Conservation (phyloP, 2,888 invertebrate species). For the Subacronicta megacephala region DNA sequence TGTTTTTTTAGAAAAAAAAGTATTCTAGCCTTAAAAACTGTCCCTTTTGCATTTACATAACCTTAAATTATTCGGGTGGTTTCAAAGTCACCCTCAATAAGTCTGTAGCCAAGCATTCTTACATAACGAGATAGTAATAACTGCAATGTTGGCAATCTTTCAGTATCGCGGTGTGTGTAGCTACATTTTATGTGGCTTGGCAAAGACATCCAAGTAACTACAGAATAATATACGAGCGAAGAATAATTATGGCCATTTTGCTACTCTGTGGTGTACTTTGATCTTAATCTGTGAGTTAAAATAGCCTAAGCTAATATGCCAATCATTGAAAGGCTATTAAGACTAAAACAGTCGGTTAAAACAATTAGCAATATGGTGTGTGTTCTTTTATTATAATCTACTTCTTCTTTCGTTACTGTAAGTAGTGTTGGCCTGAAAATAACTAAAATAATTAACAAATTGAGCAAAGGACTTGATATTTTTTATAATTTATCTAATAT, state of each 20-base stretch:
- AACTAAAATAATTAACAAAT: constrained; percentile 47
- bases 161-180: constrained; percentile 11
- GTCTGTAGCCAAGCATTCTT: constrained; percentile 5
- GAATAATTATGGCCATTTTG: constrained; percentile 34
- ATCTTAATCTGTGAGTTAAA: neutral
- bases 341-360: too few relatives aligned
- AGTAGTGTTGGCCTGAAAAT: constrained; percentile 28
- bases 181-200: constrained; percentile 41
- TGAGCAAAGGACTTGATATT: constrained; percentile 57
- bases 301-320: neutral
- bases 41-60: too few relatives aligned
- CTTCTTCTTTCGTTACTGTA: neutral
- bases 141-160: constrained; percentile 24
- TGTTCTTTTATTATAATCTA: too few relatives aligned
- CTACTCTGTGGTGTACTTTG: constrained; percentile 1
- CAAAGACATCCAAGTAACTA: constrained; percentile 24
- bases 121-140: constrained; percentile 26
- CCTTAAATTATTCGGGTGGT: neutral
- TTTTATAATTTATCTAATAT: constrained; percentile 56
- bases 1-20: too few relatives aligned
- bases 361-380: too few relatives aligned
- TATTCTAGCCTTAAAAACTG: too few relatives aligned
- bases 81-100: neutral
- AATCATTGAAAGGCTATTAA: too few relatives aligned
- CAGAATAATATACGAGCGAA: constrained; percentile 16